Evolutionary conservation across 2,888 invertebrate genomes (phyloP).

Genomic region (Boloria selene): DNA sequence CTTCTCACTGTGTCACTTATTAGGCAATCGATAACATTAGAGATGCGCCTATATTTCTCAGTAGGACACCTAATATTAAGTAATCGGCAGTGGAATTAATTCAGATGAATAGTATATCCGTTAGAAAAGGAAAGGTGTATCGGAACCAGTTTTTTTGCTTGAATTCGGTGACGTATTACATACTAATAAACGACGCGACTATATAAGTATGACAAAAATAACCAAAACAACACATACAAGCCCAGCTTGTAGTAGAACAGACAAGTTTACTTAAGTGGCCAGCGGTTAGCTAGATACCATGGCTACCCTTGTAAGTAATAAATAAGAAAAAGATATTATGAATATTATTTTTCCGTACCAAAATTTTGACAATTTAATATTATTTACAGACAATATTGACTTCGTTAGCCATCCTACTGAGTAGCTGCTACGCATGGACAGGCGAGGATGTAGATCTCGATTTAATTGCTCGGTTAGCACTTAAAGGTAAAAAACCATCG

Average conservation of each 20-base stretch:
- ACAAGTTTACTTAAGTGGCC: slow-evolving; percentile 67
- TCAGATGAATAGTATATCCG: slow-evolving; percentile 62
- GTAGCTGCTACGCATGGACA: slow-evolving; percentile 64
- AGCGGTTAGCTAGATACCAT: slow-evolving; percentile 79
- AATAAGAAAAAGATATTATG: slow-evolving; percentile 1
- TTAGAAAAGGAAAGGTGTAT: slow-evolving; percentile 66
- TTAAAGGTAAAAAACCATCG: slow-evolving; percentile 31
- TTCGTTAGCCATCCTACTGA: slow-evolving; percentile 70
- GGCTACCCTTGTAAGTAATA: slow-evolving; percentile 75
- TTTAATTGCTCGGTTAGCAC: slow-evolving; percentile 30
- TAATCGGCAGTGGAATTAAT: slow-evolving; percentile 68
- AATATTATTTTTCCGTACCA: slow-evolving; percentile 18
- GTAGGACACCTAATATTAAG: slow-evolving; percentile 55
- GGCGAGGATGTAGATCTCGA: slow-evolving; percentile 31
- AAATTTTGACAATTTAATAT: slow-evolving; percentile 33
- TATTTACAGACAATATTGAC: slow-evolving; percentile 70
- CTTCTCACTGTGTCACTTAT: slow-evolving; percentile 37
- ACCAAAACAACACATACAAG: slow-evolving; percentile 68
- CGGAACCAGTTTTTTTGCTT: slow-evolving; percentile 34
- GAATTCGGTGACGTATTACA: slow-evolving; percentile 49
- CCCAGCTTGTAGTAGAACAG: slow-evolving; percentile 65
- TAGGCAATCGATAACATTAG: slow-evolving; percentile 47
- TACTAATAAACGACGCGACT: slow-evolving; percentile 59
- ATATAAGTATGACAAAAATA: slow-evolving; percentile 76
- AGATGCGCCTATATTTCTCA: slow-evolving; percentile 50